These are phyloP conservation scores for Chauna torquata DNA, from an alignment of 2,113 vertebrate genomes.

Conservation along the genomic window DNA sequence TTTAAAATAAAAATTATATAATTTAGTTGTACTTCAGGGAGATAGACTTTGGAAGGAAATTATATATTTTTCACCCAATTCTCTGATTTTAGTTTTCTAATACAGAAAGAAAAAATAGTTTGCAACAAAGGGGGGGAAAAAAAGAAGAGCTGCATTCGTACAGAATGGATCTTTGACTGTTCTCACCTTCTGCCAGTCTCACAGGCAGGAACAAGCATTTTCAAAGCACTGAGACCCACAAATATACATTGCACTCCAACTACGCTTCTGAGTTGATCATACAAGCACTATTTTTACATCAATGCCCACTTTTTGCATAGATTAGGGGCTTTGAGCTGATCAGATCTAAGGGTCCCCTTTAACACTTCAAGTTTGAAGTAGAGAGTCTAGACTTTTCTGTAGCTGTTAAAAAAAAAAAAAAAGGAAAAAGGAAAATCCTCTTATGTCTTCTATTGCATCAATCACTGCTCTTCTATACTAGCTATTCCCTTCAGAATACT, in stretches of 20 bases:
- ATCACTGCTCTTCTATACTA: slow-evolving; percentile 68
- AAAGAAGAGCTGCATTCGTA: background rate
- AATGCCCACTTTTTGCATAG: slow-evolving; percentile 60
- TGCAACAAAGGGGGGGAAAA: background rate
- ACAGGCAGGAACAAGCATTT: slow-evolving; percentile 36
- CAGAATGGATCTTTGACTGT: background rate
- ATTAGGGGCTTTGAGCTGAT: slow-evolving; percentile 54
- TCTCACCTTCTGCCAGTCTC: slow-evolving; percentile 39
- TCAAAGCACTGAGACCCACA: slow-evolving; percentile 50
- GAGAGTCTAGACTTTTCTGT: slow-evolving; percentile 65
- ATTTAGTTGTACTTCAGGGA: background rate
- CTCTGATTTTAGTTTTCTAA: background rate
- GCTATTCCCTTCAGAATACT: slow-evolving; percentile 75
- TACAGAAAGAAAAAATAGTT: background rate
- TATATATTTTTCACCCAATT: background rate
- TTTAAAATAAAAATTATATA: background rate
- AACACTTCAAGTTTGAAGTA: slow-evolving; percentile 66
- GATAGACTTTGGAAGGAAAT: background rate
- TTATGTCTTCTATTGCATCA: slow-evolving; percentile 66
- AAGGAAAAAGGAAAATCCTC: slow-evolving; percentile 43
- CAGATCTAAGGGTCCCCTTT: slow-evolving; percentile 62
- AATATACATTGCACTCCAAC: slow-evolving; percentile 42
- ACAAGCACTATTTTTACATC: slow-evolving; percentile 65
- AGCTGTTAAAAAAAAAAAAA: background rate
- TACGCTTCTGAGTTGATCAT: slow-evolving; percentile 52